phyloP scores from a whole-genome alignment of 2,113 vertebrate genomes.

The Lipophrys pholis region DNA sequence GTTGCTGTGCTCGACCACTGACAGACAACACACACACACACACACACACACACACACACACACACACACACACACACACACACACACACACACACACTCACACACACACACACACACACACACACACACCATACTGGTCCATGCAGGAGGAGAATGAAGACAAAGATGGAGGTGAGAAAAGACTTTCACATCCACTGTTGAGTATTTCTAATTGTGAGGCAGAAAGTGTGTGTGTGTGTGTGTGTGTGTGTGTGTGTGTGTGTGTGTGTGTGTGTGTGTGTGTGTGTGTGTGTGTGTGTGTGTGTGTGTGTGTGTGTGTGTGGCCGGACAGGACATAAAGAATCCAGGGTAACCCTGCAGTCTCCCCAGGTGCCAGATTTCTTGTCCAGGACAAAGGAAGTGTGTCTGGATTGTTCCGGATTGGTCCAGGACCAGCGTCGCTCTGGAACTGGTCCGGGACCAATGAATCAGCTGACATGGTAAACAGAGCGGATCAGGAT shows the following conservation, averaged over 20 bases:
- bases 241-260: not conserved
- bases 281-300: conserved; percentile 7
- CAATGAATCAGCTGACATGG: too few species aligned
- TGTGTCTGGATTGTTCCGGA: too few species aligned
- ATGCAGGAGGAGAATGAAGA: conserved; percentile 76
- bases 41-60: conserved; percentile 17
- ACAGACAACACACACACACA: too few species aligned
- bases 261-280: conserved; percentile 12
- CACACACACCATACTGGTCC: conserved; percentile 36
- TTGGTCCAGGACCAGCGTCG: too few species aligned
- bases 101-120: conserved; percentile 33
- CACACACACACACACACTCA: conserved; percentile 43
- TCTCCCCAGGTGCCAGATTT: conserved; percentile 24
- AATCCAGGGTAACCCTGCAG: conserved; percentile 32
- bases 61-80: conserved; percentile 33
- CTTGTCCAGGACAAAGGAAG: too few species aligned
- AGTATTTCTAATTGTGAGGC: conserved; percentile 17
- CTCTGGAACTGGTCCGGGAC: too few species aligned
- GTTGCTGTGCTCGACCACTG: conserved; percentile 75
- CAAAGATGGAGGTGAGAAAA: conserved; percentile 76
- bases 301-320: conserved; percentile 11
- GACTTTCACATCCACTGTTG: conserved; percentile 37
- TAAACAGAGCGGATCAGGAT: too few species aligned
- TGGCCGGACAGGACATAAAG: too few species aligned
- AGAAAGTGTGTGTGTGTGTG: conserved; percentile 5